Conservation (phyloP, 1,140 invertebrate species). For the Drosophila repleta region DNA sequence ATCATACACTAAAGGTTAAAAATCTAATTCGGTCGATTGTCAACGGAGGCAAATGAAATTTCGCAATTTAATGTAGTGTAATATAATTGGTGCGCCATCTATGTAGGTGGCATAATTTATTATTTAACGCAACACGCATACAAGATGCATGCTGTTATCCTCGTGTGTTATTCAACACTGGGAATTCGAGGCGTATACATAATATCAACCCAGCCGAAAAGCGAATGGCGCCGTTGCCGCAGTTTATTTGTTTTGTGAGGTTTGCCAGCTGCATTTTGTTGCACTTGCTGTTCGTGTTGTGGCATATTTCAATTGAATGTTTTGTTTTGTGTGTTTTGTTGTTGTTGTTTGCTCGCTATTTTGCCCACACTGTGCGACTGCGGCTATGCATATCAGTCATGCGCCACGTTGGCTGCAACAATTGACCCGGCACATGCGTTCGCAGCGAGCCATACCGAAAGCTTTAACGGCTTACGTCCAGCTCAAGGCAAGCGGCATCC, state of each 20-base stretch:
- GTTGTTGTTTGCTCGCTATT: not conserved
- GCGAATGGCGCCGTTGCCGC: slow-evolving; percentile 1
- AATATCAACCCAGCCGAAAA: slow-evolving; percentile 12
- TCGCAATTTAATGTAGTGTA: not conserved
- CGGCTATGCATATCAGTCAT: slow-evolving; percentile 59
- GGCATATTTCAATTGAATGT: slow-evolving; percentile 32
- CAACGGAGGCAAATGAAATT: not conserved
- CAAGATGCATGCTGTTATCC: not conserved
- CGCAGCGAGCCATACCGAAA: slow-evolving; percentile 53
- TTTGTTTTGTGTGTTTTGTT: not conserved
- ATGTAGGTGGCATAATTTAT: slow-evolving; percentile 13
- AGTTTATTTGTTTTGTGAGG: slow-evolving; percentile 19
- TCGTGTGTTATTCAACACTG: slow-evolving; percentile 12
- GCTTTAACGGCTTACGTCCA: slow-evolving; percentile 60
- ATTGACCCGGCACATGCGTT: slow-evolving; percentile 45
- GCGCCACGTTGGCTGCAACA: slow-evolving; percentile 50
- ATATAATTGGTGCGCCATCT: slow-evolving; percentile 7
- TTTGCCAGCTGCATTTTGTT: slow-evolving; percentile 3
- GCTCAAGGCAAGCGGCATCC: slow-evolving; percentile 41
- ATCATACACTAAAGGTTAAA: too few relatives aligned
- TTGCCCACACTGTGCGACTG: slow-evolving; percentile 16
- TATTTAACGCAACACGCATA: slow-evolving; percentile 8
- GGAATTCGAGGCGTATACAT: slow-evolving; percentile 1
- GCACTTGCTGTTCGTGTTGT: slow-evolving; percentile 18
- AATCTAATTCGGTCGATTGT: not conserved